Percentiles rank a stretch among this genome's conserved stretches.
Conservation (phyloP, 2,113 vertebrate species). For the Syngnathus typhle region DNA sequence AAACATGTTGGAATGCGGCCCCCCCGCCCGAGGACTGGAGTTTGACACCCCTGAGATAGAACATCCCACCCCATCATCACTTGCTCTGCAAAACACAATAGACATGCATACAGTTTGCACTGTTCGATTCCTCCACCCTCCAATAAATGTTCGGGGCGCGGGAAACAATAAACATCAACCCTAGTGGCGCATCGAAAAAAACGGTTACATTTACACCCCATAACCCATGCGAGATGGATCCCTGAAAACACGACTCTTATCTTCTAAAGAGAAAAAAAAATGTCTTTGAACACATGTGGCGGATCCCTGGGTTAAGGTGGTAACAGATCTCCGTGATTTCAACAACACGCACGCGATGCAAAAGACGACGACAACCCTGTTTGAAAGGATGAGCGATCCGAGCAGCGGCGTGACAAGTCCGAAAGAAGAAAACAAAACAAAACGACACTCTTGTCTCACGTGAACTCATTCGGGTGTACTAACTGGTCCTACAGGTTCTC, state of each 20-base stretch:
- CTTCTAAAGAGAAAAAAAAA: background rate
- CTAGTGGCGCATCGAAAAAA: slow-evolving; percentile 53
- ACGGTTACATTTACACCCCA: slow-evolving; percentile 24
- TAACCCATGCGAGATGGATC: slow-evolving; percentile 44
- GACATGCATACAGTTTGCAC: slow-evolving; percentile 68
- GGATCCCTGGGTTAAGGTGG: slow-evolving; percentile 44
- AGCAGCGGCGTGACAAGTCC: slow-evolving; percentile 26
- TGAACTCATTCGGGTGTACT: slow-evolving; percentile 21
- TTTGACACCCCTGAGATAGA: slow-evolving; percentile 14
- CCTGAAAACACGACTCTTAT: slow-evolving; percentile 46
- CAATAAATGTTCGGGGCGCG: slow-evolving; percentile 61
- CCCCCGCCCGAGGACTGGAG: too few species aligned
- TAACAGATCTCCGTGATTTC: slow-evolving; percentile 43
- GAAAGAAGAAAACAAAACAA: background rate
- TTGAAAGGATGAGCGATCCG: slow-evolving; percentile 40
- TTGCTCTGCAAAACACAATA: slow-evolving; percentile 65
- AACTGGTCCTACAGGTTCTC: slow-evolving; percentile 20
- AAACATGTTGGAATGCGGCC: too few species aligned
- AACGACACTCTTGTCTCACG: background rate
- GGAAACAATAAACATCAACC: slow-evolving; percentile 52
- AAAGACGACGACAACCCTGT: slow-evolving; percentile 35
- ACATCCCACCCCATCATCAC: slow-evolving; percentile 38
- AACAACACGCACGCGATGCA: slow-evolving; percentile 40
- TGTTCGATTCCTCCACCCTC: slow-evolving; percentile 29
- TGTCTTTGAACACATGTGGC: slow-evolving; percentile 2